phyloP scores from a whole-genome alignment of 1,140 invertebrate genomes.

The Nephila pilipes region DNA sequence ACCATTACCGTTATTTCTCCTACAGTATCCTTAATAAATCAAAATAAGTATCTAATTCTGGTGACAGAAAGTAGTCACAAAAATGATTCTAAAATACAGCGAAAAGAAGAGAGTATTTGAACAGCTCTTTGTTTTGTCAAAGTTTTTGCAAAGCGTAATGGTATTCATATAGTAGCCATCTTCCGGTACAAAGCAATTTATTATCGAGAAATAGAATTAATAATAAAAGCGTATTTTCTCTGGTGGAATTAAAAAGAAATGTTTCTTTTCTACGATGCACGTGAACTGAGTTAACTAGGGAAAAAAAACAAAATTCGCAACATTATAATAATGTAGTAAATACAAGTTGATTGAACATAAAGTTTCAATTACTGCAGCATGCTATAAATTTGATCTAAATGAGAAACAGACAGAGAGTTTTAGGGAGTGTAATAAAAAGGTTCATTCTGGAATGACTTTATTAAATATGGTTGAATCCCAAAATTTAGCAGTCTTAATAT shows the following conservation, averaged over 20 bases:
- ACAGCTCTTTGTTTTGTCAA: not conserved
- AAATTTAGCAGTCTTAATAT: too few relatives aligned
- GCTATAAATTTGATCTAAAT: too few relatives aligned
- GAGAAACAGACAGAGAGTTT: too few relatives aligned
- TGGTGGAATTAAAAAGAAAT: not conserved
- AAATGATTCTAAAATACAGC: slow-evolving; percentile 21
- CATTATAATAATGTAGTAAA: too few relatives aligned
- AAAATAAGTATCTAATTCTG: slow-evolving; percentile 55
- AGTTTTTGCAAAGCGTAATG: not conserved
- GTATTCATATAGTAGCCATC: not conserved
- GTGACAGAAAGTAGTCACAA: slow-evolving; percentile 48
- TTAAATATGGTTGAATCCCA: too few relatives aligned
- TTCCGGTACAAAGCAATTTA: not conserved
- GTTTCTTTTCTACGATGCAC: not conserved
- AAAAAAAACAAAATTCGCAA: too few relatives aligned
- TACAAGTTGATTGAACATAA: too few relatives aligned
- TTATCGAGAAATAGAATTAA: too few relatives aligned
- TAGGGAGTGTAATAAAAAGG: too few relatives aligned
- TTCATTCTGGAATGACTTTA: too few relatives aligned
- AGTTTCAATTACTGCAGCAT: too few relatives aligned
- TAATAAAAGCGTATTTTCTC: not conserved
- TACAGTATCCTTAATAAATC: slow-evolving; percentile 57
- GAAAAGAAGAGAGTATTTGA: slow-evolving; percentile 4
- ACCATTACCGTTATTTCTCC: slow-evolving; percentile 64
- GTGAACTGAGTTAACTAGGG: too few relatives aligned